phyloP scores from a whole-genome alignment of 2,113 vertebrate species.

The Lophura nycthemera region DNA sequence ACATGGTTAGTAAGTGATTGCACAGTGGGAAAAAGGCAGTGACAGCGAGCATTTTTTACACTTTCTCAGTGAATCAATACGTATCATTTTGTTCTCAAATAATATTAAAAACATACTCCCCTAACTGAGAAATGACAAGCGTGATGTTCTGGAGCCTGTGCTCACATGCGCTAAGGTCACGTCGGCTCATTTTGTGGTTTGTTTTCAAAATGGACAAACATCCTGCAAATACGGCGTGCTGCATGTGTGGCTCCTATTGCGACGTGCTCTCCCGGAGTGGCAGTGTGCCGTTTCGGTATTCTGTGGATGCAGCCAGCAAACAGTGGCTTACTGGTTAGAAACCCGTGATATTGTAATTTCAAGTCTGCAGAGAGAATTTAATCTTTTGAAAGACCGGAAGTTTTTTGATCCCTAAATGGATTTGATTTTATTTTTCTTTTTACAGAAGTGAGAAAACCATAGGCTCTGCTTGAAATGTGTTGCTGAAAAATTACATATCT shows the following conservation, averaged over 20 bases:
- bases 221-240: not conserved
- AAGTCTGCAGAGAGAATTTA: not conserved
- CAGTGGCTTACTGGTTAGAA: slow-evolving; percentile 25
- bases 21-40: not conserved
- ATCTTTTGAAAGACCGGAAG: slow-evolving; percentile 1
- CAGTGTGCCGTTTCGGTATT: not conserved
- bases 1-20: not conserved
- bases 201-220: not conserved
- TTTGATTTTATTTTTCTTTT: not conserved
- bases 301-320: slow-evolving; percentile 3
- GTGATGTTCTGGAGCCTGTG: not conserved
- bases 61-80: not conserved
- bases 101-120: not conserved
- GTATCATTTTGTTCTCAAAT: not conserved
- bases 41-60: not conserved
- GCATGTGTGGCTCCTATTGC: not conserved
- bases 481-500: slow-evolving; percentile 7
- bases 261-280: not conserved
- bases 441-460: not conserved
- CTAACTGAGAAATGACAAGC: not conserved
- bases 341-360: not conserved
- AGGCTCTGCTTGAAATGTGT: not conserved
- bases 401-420: not conserved
- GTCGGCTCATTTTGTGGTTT: not conserved
- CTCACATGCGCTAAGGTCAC: not conserved